Evolutionary conservation across 2,113 vertebrate species (phyloP), one percentile per base, ranked within the genome.

Genomic region (Mormyrus iriodes): DNA sequence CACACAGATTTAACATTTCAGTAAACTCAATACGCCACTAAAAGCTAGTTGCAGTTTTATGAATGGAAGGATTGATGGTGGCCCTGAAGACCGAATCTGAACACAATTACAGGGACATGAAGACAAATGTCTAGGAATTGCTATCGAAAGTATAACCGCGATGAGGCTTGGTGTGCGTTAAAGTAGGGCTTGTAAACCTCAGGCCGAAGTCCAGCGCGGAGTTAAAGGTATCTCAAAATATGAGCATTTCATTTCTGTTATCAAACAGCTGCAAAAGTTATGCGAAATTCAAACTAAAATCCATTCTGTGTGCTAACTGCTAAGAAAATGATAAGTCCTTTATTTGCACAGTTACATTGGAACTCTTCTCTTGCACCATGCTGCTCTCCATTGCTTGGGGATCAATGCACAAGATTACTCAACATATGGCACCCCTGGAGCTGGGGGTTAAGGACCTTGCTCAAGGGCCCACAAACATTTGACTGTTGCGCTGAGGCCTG

Each of bases 11-110:
- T 91, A 94, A 93, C 90, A 42, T 93, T 96, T 95, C 95, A 95
- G 94, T 96, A 95, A 94, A 95, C 92, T 92, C 65, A 93, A 92
- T 90, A 88, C 42, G 90, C 94, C 95, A 95, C 95, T 95, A 95
- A 96, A 89, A 94, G 93, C 92, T 93, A 93, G 90, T 92, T 94
- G 19, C 42, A 93, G 91, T 90, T 94, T 93, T 92, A 93, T 93
- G 93, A 94, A 94, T 94, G 94, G 92, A 92, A 92, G 86, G 88
- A 92, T 89, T 92, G 90, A 91, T 90, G 89, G 91, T 88, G 89
- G 92, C 92, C 92, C 91, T 93, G 90, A 93, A 92, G 87, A 86
- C 90, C 91, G 76, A 92, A 90, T 91, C 90, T 91, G 90, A 85
- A 89, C 93, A 88, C 92, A 94, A 94, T 95, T 95, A 94, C 90